These are phyloP conservation scores for Chrysina gloriosa DNA, from an alignment of 2,888 invertebrate genomes.

Conservation along the genomic window DNA sequence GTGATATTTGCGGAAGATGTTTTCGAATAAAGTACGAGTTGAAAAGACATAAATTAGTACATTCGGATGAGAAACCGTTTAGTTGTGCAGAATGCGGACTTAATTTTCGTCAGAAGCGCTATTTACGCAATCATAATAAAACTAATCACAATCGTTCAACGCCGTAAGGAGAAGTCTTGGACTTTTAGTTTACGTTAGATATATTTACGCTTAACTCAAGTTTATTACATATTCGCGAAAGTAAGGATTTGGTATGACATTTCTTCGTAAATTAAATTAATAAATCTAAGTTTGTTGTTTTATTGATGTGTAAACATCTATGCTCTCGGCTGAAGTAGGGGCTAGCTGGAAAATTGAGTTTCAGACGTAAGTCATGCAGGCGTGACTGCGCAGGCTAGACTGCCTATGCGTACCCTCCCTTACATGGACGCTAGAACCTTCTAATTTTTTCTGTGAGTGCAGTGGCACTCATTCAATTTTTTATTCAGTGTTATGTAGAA, in stretches of 20 bases:
- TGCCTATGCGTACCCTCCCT: too few species aligned
- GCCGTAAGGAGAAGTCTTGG: conserved; percentile 39
- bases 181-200: not conserved
- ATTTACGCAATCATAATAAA: conserved; percentile 67
- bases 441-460: too few species aligned
- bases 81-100: conserved; percentile 64
- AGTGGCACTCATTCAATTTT: too few species aligned
- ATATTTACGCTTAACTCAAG: conserved; percentile 9
- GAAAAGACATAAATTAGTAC: conserved; percentile 68
- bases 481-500: too few species aligned
- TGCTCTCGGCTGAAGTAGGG: too few species aligned
- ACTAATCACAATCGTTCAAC: conserved; percentile 59
- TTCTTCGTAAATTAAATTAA: not conserved
- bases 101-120: conserved; percentile 67
- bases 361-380: too few species aligned
- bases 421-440: too few species aligned
- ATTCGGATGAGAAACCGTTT: conserved; percentile 68
- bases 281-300: not conserved
- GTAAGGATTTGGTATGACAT: not conserved
- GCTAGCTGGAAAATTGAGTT: too few species aligned
- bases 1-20: conserved; percentile 69
- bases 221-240: not conserved
- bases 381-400: too few species aligned
- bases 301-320: too few species aligned
- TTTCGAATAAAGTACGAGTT: conserved; percentile 73